Evolutionary conservation across 2,797 vertebrate species (phyloP).

Genomic region (Parauchenoglanis ngamensis): DNA sequence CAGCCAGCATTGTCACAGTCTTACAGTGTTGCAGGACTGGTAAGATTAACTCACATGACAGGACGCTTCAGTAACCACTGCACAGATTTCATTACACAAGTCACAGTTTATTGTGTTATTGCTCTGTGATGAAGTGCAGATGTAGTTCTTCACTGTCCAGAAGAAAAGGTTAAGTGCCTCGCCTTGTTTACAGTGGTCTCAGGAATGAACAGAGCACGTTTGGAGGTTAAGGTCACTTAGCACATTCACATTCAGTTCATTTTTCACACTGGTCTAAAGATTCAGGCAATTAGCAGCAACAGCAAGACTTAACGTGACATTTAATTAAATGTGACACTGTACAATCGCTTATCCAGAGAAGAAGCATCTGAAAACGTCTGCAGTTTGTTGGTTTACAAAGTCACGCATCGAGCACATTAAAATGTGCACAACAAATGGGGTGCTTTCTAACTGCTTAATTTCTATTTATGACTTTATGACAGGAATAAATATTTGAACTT

Average conservation of each 20-base stretch:
- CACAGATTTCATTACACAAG: slow-evolving; percentile 47
- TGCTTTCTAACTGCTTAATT: background rate
- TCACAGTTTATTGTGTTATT: slow-evolving; percentile 69
- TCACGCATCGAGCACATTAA: background rate
- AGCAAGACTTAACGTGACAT: slow-evolving; percentile 8
- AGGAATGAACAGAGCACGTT: slow-evolving; percentile 44
- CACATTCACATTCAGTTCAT: slow-evolving; percentile 21
- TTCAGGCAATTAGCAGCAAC: background rate
- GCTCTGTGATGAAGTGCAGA: slow-evolving; percentile 66
- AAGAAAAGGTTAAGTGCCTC: slow-evolving; percentile 57
- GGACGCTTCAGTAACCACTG: background rate
- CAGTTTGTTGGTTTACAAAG: background rate
- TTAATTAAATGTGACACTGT: background rate
- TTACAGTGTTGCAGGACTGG: background rate
- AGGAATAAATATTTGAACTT: background rate
- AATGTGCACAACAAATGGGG: background rate
- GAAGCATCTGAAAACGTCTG: too few relatives aligned
- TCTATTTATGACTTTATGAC: background rate
- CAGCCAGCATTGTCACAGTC: background rate
- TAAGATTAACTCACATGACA: background rate
- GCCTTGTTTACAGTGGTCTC: slow-evolving; percentile 55
- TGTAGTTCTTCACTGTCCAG: slow-evolving; percentile 50
- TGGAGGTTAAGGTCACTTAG: slow-evolving; percentile 26
- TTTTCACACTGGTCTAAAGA: slow-evolving; percentile 25
- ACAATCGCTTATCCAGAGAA: background rate